These are phyloP conservation scores for Cydia pomonella DNA, from an alignment of 1,140 invertebrate species.

Conservation along the genomic window DNA sequence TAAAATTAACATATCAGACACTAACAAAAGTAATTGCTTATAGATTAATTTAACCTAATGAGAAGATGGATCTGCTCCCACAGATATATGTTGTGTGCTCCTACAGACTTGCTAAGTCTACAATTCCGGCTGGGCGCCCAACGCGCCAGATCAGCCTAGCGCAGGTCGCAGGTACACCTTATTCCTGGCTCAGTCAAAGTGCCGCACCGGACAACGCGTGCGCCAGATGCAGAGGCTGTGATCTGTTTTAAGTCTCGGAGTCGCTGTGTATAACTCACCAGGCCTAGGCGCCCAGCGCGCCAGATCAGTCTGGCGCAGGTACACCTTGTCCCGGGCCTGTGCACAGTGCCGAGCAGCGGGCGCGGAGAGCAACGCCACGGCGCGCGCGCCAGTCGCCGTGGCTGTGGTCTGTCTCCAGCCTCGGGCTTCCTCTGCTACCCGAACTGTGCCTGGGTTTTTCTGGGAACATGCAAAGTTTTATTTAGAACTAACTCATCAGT, in stretches of 20 bases:
- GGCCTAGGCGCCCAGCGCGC: slow-evolving; percentile 86
- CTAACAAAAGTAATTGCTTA: too few species aligned
- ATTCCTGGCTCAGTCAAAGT: too few species aligned
- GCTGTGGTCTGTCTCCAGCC: slow-evolving; percentile 90
- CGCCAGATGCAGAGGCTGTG: slow-evolving; percentile 85
- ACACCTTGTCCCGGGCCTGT: slow-evolving; percentile 88
- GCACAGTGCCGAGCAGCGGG: slow-evolving; percentile 86
- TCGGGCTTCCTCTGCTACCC: slow-evolving; percentile 93
- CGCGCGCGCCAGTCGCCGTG: slow-evolving; percentile 86
- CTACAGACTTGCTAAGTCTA: too few species aligned
- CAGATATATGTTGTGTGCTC: too few species aligned
- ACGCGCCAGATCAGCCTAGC: slow-evolving; percentile 88
- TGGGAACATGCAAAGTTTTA: slow-evolving; percentile 59
- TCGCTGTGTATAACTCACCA: slow-evolving; percentile 74
- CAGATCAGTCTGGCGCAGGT: slow-evolving; percentile 87
- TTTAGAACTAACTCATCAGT: background rate
- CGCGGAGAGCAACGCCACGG: slow-evolving; percentile 86
- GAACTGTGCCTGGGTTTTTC: slow-evolving; percentile 91
- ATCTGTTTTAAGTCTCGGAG: slow-evolving; percentile 83
- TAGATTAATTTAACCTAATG: too few species aligned
- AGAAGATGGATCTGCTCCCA: too few species aligned
- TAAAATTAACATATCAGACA: too few species aligned
- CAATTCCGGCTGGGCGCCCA: slow-evolving; percentile 76
- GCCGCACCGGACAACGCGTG: slow-evolving; percentile 79
- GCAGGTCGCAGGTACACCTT: slow-evolving; percentile 91